Evolutionary conservation across 2,113 vertebrate species (phyloP).

Genomic region (pig (Sus scrofa)): T2T-Sscrofa CM000820.6:56825001-56825500

Average conservation of each 20-base stretch:
- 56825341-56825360: not conserved
- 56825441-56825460: not conserved
- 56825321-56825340: not conserved
- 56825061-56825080: not conserved
- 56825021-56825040: conserved; percentile 30
- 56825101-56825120: not conserved
- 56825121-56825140: not conserved
- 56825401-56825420: not conserved
- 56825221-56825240: not conserved
- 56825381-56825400: not conserved
- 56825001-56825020: not conserved
- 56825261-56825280: not conserved
- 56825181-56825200: not conserved
- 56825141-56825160: not conserved
- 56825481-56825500: not conserved
- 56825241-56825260: not conserved
- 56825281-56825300: not conserved
- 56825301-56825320: not conserved
- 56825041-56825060: not conserved
- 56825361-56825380: not conserved
- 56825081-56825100: not conserved
- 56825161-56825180: not conserved
- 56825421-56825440: not conserved
- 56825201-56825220: not conserved
- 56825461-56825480: not conserved